Conservation (phyloP, 1,140 invertebrate species). For the Calycopis cecrops region DNA sequence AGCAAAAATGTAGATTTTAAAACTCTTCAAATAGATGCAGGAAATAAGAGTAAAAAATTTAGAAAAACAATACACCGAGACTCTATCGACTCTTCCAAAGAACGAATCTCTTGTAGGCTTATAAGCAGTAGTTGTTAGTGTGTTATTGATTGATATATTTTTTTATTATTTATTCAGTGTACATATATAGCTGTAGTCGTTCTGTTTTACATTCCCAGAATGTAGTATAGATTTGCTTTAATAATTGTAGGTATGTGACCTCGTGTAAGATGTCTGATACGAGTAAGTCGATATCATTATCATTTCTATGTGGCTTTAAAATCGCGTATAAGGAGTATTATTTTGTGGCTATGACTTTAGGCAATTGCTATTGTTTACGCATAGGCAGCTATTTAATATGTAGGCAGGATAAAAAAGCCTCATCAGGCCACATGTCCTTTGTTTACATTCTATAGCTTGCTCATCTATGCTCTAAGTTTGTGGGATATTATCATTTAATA, state of each 20-base stretch:
- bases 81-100: slow-evolving; percentile 41
- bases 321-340: slow-evolving; percentile 14
- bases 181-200: slow-evolving; percentile 44
- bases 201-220: slow-evolving; percentile 58
- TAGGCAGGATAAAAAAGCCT: no score
- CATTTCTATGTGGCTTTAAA: slow-evolving; percentile 22
- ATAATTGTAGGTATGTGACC: slow-evolving; percentile 42
- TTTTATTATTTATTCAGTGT: slow-evolving; percentile 55
- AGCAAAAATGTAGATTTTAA: no score
- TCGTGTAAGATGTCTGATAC: slow-evolving; percentile 28
- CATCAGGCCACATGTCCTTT: no score
- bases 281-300: slow-evolving; percentile 18
- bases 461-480: no score
- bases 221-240: slow-evolving; percentile 62
- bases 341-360: slow-evolving; percentile 20
- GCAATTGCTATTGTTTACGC: neutral
- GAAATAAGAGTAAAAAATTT: slow-evolving; percentile 3
- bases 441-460: no score
- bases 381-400: no score
- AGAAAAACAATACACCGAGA: slow-evolving; percentile 2
- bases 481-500: no score
- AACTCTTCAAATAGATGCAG: no score
- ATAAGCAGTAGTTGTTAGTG: slow-evolving; percentile 21
- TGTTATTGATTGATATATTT: slow-evolving; percentile 44
- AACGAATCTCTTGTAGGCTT: slow-evolving; percentile 42